Evolutionary conservation across 2,113 vertebrate genomes (phyloP), one percentile per base, ranked within the genome.

Genomic region (Crocuta crocuta): DNA sequence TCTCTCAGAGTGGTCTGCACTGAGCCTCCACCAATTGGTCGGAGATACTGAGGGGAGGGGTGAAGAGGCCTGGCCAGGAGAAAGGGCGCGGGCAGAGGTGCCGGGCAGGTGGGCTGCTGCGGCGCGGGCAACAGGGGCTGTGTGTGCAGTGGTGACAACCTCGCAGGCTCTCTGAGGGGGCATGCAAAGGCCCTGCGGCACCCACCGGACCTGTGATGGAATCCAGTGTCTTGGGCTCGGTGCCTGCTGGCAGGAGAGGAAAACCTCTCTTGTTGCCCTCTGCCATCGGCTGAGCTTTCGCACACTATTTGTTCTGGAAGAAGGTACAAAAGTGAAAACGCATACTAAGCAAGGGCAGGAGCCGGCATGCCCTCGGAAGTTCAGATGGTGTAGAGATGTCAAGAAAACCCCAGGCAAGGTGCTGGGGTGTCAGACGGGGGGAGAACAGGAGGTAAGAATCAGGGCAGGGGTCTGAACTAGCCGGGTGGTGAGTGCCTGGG

Each of bases 271-370:
- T 43, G 63, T n/a, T 89, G 21, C 7, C 73, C n/a, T 45, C 35
- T 86, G 79, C 31, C 50, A 10, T 0, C 5, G 39, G 65, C 87
- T 91, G 35, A 50, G 43, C n/a, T 17, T 81, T n/a, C 90, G 55
- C 39, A 70, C 43, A 9, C 9, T 71, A 81, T 39, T 63, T 87
- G 39, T 89, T 95, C 63, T 66, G 17, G 28, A 91, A 84, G 33
- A 96, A 98, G 84, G 80, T 45, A 48, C n/a, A 39, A 80, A 94
- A 81, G 50, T 78, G 63, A 95, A 94, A 92, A 92, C 76, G 35
- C 94, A 66, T 96, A 84, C 79, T 24, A 48, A 79, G 21, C 16
- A 73, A 81, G 70, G 85, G 26, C 26, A 80, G 74, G 21, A 89
- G 50, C 45, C 53, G n/a, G 68, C 15, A 83, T 61, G 71, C 50